Conservation (phyloP, 2,888 invertebrate genomes). For the Callosobruchus maculatus region DNA sequence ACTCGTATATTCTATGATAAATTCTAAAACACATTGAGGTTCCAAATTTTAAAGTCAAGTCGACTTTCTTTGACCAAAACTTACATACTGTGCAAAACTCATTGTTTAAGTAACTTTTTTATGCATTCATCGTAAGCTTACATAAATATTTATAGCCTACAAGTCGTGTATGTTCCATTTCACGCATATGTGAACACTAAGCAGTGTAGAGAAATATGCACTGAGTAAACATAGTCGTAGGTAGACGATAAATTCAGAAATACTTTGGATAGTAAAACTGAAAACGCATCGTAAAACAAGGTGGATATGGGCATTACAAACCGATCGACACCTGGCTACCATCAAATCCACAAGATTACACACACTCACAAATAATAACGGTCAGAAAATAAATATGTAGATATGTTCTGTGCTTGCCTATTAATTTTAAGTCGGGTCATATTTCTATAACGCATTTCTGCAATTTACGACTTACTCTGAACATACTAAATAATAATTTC, state of each 20-base stretch:
- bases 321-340: background rate
- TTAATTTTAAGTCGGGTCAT: background rate
- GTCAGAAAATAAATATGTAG: background rate
- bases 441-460: background rate
- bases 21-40: too few relatives aligned
- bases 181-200: too few relatives aligned
- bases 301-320: background rate
- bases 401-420: background rate
- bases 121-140: too few relatives aligned
- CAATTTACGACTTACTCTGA: too few relatives aligned
- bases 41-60: too few relatives aligned
- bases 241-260: background rate
- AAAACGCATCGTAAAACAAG: background rate
- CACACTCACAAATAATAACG: background rate
- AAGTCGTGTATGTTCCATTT: background rate
- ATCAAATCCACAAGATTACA: background rate
- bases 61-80: too few relatives aligned
- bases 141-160: background rate
- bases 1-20: too few relatives aligned
- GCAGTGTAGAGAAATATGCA: background rate
- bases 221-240: background rate
- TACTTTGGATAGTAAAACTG: background rate
- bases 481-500: too few relatives aligned
- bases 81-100: too few relatives aligned
- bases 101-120: too few relatives aligned